Conservation (phyloP, 2,113 vertebrate genomes). For the Globicephala melas region DNA sequence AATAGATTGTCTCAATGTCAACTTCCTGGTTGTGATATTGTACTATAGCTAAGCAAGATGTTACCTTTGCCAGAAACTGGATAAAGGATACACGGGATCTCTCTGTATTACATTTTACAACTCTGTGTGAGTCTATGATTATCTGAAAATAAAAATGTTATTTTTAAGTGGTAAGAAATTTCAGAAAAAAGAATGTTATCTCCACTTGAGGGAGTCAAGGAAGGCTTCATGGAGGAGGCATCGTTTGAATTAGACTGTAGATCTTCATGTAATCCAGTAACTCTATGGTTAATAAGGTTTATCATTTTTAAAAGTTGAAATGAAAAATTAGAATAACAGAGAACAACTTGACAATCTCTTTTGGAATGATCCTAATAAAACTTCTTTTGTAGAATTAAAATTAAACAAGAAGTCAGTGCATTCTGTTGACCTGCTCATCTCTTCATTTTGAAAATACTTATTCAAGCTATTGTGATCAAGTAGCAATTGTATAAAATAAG, state of each 20-base stretch:
- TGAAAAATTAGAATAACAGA: not conserved
- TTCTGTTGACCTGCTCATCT: not conserved
- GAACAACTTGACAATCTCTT: not conserved
- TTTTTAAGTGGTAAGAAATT: not conserved
- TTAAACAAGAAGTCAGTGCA: not conserved
- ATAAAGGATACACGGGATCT: not conserved
- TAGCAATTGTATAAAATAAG: not conserved
- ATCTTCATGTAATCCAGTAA: not conserved
- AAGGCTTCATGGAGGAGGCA: not conserved
- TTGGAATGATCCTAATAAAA: not conserved
- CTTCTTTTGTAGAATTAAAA: not conserved
- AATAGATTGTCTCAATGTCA: not conserved
- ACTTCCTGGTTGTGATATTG: not conserved
- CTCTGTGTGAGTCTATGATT: not conserved
- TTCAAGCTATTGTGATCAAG: not conserved
- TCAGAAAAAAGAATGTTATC: not conserved
- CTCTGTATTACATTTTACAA: not conserved
- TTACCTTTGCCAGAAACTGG: not conserved
- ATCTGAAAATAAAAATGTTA: not conserved
- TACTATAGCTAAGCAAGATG: not conserved
- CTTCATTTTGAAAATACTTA: conserved; percentile 6
- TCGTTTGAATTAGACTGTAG: not conserved
- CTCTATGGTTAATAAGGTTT: not conserved
- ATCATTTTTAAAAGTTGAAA: not conserved
- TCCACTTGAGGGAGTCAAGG: not conserved